These are phyloP conservation scores for Microcebus jonahi DNA, from an alignment of 2,113 vertebrate genomes.

Conservation along the genomic window DNA sequence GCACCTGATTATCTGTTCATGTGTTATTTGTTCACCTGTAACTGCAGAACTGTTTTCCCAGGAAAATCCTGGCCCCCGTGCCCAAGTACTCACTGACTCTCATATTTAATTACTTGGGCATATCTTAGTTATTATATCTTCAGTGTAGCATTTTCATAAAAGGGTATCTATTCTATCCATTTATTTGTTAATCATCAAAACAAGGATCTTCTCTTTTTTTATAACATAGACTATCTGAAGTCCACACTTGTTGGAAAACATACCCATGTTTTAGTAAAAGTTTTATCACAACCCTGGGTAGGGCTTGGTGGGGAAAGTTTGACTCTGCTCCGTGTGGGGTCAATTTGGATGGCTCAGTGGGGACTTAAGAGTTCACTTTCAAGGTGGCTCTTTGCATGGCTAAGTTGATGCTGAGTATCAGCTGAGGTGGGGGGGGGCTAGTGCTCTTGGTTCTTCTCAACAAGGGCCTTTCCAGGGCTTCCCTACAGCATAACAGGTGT, in stretches of 20 bases:
- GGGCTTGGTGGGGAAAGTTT: too few relatives aligned
- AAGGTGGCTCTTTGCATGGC: fast-evolving
- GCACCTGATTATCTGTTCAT: background rate
- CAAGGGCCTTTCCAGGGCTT: background rate
- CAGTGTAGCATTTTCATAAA: background rate
- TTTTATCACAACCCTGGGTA: background rate
- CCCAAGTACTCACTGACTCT: background rate
- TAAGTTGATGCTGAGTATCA: background rate
- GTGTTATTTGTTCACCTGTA: background rate
- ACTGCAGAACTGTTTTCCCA: background rate
- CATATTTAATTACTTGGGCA: background rate
- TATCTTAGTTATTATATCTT: background rate
- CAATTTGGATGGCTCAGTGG: background rate
- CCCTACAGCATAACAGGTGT: fast-evolving
- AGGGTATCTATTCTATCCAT: background rate
- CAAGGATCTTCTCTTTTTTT: background rate
- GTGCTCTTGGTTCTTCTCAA: background rate
- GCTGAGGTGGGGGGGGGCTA: background rate
- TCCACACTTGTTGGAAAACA: background rate
- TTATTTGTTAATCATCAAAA: background rate
- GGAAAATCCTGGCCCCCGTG: background rate
- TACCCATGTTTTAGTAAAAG: background rate
- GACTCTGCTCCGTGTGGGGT: too few relatives aligned
- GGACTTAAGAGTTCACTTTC: background rate
- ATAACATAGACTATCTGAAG: background rate